Conservation (phyloP, 2,113 vertebrate species). For the Clinocottus analis region DNA sequence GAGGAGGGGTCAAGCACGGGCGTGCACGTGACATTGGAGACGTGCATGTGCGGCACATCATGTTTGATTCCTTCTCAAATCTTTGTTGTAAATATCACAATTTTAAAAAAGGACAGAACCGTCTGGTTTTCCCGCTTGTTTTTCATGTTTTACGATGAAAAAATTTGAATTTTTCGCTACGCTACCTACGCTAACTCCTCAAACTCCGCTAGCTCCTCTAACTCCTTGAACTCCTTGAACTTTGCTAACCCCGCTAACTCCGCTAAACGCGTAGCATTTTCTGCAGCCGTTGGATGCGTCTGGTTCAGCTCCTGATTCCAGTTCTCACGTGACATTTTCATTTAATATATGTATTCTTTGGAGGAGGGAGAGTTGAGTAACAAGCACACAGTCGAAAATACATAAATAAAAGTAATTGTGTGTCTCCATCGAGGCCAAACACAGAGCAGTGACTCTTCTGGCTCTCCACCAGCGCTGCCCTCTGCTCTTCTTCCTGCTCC, state of each 20-base stretch:
- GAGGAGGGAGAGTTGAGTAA: not conserved
- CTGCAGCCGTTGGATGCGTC: constrained; percentile 6
- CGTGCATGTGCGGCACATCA: not conserved
- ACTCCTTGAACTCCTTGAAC: no score
- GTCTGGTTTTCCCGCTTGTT: not conserved
- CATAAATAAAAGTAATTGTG: constrained; percentile 14
- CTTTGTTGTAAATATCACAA: constrained; percentile 2
- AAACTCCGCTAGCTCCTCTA: no score
- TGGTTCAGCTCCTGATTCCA: constrained; percentile 22
- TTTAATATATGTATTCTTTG: no score
- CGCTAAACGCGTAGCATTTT: constrained; percentile 10
- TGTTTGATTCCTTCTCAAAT: no score
- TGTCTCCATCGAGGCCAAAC: constrained; percentile 44
- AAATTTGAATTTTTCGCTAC: constrained; percentile 12
- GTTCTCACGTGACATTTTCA: constrained; percentile 3
- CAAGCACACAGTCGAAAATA: constrained; percentile 19
- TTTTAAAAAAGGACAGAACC: constrained; percentile 32
- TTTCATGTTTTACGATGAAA: not conserved
- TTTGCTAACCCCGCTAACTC: no score
- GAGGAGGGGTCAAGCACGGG: no score
- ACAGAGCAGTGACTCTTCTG: constrained; percentile 56
- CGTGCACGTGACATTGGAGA: not conserved
- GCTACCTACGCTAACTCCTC: constrained; percentile 1
- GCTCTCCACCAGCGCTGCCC: constrained; percentile 58
- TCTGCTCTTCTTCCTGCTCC: constrained; percentile 76